phyloP scores from a whole-genome alignment of 2,797 vertebrate species.

The Amazonetta brasiliensis region DNA sequence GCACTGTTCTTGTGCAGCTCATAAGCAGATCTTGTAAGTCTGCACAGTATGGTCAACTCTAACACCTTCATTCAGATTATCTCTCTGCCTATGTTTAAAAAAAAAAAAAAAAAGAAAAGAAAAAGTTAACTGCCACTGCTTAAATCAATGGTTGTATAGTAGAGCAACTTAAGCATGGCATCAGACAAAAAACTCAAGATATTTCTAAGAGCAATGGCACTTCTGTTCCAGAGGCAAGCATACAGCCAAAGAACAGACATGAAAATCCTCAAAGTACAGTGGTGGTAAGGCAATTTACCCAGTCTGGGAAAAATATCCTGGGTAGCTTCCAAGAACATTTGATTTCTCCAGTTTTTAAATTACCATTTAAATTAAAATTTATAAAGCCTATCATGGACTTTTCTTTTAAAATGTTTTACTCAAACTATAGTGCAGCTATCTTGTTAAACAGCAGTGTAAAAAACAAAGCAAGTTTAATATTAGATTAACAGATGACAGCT shows the following conservation, averaged over 20 bases:
- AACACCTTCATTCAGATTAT: not conserved
- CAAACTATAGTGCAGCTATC: not conserved
- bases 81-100: not conserved
- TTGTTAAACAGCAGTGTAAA: not conserved
- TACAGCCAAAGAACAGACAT: not conserved
- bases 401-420: not conserved
- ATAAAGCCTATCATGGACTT: not conserved
- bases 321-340: not conserved
- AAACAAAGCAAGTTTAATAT: conserved; percentile 5
- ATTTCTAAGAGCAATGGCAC: not conserved
- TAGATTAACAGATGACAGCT: conserved; percentile 27
- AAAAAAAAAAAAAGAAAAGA: not conserved
- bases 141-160: not conserved
- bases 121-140: not conserved
- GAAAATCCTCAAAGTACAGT: not conserved
- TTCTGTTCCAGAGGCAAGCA: not conserved
- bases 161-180: not conserved
- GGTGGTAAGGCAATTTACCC: not conserved
- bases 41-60: not conserved
- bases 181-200: not conserved
- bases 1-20: not conserved
- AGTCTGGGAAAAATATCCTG: not conserved
- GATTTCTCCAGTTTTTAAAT: not conserved
- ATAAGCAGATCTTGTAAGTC: not conserved
- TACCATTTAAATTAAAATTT: not conserved